These are phyloP conservation scores for Monopterus albus DNA, from an alignment of 2,113 vertebrate species.

Conservation along the genomic window DNA sequence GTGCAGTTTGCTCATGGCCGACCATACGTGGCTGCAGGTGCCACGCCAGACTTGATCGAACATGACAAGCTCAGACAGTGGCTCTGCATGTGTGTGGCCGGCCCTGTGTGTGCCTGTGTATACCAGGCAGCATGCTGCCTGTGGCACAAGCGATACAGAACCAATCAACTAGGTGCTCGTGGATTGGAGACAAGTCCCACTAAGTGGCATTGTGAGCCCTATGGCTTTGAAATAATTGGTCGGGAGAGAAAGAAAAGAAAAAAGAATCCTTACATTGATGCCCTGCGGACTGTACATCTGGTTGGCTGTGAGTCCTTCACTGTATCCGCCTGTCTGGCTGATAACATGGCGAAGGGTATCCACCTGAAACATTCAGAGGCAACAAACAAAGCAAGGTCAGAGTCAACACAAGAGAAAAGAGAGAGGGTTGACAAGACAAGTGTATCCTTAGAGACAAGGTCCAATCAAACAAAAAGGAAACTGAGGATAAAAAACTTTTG, in stretches of 20 bases:
- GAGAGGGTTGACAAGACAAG: slow-evolving; percentile 51
- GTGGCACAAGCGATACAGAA: slow-evolving; percentile 82
- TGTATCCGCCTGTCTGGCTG: slow-evolving; percentile 99
- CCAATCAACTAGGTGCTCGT: slow-evolving; percentile 88
- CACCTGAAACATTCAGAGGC: slow-evolving; percentile 91
- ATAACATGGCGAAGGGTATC: slow-evolving; percentile 99
- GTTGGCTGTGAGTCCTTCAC: slow-evolving; percentile 97
- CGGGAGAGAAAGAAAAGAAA: slow-evolving; percentile 58
- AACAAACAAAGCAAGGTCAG: slow-evolving; percentile 78
- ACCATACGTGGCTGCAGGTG: slow-evolving; percentile 88
- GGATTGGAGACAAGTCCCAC: slow-evolving; percentile 86
- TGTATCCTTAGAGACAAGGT: slow-evolving; percentile 15
- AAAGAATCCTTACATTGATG: slow-evolving; percentile 93
- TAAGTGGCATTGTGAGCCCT: slow-evolving; percentile 91
- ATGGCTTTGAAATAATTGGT: slow-evolving; percentile 94
- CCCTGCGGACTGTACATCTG: slow-evolving; percentile 99
- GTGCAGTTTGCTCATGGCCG: slow-evolving; percentile 68
- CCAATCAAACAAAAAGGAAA: slow-evolving; percentile 25
- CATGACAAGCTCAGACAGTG: slow-evolving; percentile 88
- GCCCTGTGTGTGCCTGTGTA: slow-evolving; percentile 69
- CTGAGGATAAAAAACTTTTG: slow-evolving; percentile 19
- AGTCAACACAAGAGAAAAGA: slow-evolving; percentile 45
- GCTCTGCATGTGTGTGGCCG: slow-evolving; percentile 73
- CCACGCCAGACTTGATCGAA: slow-evolving; percentile 82
- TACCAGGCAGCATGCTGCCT: slow-evolving; percentile 78